These are phyloP conservation scores for Drosophila multiciliata DNA, from an alignment of 2,888 invertebrate genomes.

Conservation along the genomic window DNA sequence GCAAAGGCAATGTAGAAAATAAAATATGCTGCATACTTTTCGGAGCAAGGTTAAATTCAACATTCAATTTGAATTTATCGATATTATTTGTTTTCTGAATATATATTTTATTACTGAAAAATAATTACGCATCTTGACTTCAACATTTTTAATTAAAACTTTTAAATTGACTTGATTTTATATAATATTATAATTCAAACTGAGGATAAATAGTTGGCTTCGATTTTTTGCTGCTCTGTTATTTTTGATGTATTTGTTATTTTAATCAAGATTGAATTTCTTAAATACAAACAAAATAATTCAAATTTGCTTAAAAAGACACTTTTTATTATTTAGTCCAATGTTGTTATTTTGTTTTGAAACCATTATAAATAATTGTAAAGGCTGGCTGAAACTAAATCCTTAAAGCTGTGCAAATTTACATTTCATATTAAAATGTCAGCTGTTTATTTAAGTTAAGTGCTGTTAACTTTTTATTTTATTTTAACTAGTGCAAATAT, in stretches of 20 bases:
- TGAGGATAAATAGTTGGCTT: neutral
- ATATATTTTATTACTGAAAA: neutral
- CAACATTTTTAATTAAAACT: neutral
- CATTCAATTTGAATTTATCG: constrained; percentile 21
- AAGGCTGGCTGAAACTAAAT: neutral
- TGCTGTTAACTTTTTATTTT: neutral
- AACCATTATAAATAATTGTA: neutral
- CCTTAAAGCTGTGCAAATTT: neutral
- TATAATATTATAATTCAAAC: neutral
- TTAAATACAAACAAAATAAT: neutral
- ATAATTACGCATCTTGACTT: neutral
- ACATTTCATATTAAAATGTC: neutral
- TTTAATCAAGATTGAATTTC: neutral
- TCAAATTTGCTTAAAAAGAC: neutral
- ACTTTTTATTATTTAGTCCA: neutral
- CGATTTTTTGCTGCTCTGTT: neutral
- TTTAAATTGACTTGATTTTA: neutral
- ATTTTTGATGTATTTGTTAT: neutral
- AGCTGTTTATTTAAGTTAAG: neutral
- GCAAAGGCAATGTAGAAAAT: constrained; percentile 18
- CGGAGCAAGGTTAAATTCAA: constrained; percentile 9
- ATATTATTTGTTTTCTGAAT: neutral
- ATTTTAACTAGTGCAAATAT: neutral
- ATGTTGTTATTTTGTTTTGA: neutral
- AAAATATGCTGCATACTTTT: constrained; percentile 47